Conservation (phyloP, 2,113 vertebrate genomes). For the Phrynocephalus versicolor region DNA sequence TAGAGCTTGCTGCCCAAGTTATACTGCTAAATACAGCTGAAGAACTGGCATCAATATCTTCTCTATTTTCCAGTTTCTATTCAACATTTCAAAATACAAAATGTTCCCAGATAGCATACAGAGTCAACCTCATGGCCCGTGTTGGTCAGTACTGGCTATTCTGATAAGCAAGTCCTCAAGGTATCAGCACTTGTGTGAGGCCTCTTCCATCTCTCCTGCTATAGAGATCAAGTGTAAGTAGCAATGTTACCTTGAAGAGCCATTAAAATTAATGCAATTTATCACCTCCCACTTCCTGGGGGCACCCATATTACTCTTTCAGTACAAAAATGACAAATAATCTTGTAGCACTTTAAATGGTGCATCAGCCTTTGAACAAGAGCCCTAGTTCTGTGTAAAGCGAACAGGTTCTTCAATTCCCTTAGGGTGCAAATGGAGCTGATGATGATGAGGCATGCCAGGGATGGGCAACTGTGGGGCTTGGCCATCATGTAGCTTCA, state of each 20-base stretch:
- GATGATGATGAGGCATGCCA: no score
- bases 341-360: no score
- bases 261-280: no score
- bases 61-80: not conserved
- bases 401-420: not conserved
- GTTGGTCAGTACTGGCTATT: no score
- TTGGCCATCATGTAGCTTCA: no score
- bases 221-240: not conserved
- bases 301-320: no score
- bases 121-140: no score
- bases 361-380: not conserved
- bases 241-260: not conserved
- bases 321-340: no score
- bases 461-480: no score
- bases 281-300: no score
- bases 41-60: not conserved
- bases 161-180: not conserved
- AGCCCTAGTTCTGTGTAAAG: not conserved
- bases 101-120: not conserved
- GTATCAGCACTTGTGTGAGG: not conserved
- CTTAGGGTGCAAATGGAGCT: not conserved
- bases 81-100: not conserved
- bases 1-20: not conserved
- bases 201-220: not conserved
- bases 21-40: not conserved